Evolutionary conservation across 2,888 invertebrate species (phyloP).

Genomic region (Platycnemis pennipes): DNA sequence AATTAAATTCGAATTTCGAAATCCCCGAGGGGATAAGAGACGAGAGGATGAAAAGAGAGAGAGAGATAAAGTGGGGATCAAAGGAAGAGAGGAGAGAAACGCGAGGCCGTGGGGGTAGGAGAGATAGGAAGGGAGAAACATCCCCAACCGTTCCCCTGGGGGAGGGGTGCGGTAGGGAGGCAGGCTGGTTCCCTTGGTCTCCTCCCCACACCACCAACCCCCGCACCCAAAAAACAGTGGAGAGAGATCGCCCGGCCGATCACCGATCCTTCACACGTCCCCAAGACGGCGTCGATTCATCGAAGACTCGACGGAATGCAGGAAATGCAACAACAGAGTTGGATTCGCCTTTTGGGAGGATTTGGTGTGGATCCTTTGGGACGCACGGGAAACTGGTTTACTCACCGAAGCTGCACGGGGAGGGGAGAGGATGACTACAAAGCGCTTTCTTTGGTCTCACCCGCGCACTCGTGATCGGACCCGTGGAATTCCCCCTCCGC

Average conservation of each 20-base stretch:
- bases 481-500: too few species aligned
- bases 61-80: neutral
- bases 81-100: neutral
- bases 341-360: neutral
- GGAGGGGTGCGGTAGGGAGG: neutral
- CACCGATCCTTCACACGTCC: neutral
- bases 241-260: neutral
- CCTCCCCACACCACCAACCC: neutral
- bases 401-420: neutral
- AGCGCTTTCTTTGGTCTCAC: too few species aligned
- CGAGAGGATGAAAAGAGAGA: neutral
- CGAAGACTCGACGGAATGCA: neutral
- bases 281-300: neutral
- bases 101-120: neutral
- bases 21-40: neutral
- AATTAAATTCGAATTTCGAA: slow-evolving; percentile 8
- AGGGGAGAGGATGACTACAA: too few species aligned
- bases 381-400: neutral
- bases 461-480: too few species aligned
- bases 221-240: neutral
- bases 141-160: neutral
- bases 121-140: neutral
- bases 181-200: neutral
- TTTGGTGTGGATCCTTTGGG: neutral
- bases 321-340: neutral